These are phyloP conservation scores for Xylota sylvarum DNA, from an alignment of 2,888 invertebrate genomes.

Conservation along the genomic window DNA sequence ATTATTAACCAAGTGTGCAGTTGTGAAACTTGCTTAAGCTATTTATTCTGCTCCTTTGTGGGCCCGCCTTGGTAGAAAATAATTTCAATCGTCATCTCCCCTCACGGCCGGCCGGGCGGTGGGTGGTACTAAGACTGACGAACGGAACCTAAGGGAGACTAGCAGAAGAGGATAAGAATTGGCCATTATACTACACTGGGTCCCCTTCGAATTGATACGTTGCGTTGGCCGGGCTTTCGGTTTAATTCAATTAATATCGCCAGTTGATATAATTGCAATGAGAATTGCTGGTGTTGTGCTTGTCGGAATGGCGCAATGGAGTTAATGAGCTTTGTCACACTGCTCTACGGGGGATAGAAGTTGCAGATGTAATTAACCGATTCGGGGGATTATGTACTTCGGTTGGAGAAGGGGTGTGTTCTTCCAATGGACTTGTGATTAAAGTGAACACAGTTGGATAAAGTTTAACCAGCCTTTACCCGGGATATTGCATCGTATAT, in stretches of 20 bases:
- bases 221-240: conserved; percentile 42
- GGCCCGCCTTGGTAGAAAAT: conserved; percentile 22
- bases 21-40: conserved; percentile 60
- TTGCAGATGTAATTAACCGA: conserved; percentile 72
- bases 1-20: conserved; percentile 66
- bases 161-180: conserved; percentile 42
- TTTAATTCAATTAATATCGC: conserved; percentile 74
- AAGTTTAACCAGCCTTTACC: conserved; percentile 31
- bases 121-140: neutral
- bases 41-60: conserved; percentile 46
- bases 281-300: conserved; percentile 59
- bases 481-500: conserved; percentile 15
- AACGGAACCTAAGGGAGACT: conserved; percentile 26
- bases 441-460: conserved; percentile 52
- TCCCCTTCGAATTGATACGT: conserved; percentile 49
- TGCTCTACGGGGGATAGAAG: conserved; percentile 54
- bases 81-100: conserved; percentile 39
- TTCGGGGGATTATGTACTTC: conserved; percentile 51
- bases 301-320: conserved; percentile 55
- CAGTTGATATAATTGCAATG: conserved; percentile 72
- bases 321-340: conserved; percentile 70
- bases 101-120: neutral
- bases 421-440: conserved; percentile 26
- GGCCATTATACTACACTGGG: conserved; percentile 31
- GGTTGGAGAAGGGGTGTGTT: conserved; percentile 1